Base-by-base conservation (phyloP, 2,113 vertebrate species). In the Apteryx owenii region DNA sequence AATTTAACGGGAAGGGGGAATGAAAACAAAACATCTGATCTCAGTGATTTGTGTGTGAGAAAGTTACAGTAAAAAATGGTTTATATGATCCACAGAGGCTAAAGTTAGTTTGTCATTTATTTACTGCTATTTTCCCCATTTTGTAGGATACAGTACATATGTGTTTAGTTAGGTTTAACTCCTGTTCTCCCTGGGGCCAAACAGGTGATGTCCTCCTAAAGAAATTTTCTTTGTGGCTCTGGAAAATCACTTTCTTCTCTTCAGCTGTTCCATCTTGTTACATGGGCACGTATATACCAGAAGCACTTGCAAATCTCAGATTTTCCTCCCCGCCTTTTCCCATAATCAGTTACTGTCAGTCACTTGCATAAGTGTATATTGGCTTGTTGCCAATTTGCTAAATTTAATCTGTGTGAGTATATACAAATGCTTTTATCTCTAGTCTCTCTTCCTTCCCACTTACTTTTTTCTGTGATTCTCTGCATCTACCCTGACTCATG, bases 321-420 rank as follows among this genome's bases (percentile, higher is more conserved):
- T 91, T 94, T 93, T 91, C 16, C 23, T 89, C 33, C 28, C n/a
- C 38, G 85, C 53, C 65, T 96, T 85, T 85, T 91, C 61, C 22
- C 91, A 91, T 76, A 95, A 91, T 94, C 78, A 40, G 38, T 53
- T 91, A 56, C 54, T 7, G 20, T 64, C 60, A 94, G 53, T 56
- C 65, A 68, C 72, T 94, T 94, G 76, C 60, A 44, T 81, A 87
- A 93, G 87, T 18, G 33, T 84, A 13, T 94, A 81, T 79, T 93
- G 61, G 69, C 54, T 79, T 94, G 22, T 54, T 91, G 82, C 88
- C 88, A 90, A 68, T 92, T 94, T 95, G 51, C 77, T 64, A 19
- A 68, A 65, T 51, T 76, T 93, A 94, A 93, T 95, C 85, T 95
- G 65, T 89, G 77, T 92, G 90, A 97, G 92, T 95, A 51, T 25